Evolutionary conservation across 2,797 vertebrate genomes (phyloP).

Genomic region (Cichlasoma orientale): DNA sequence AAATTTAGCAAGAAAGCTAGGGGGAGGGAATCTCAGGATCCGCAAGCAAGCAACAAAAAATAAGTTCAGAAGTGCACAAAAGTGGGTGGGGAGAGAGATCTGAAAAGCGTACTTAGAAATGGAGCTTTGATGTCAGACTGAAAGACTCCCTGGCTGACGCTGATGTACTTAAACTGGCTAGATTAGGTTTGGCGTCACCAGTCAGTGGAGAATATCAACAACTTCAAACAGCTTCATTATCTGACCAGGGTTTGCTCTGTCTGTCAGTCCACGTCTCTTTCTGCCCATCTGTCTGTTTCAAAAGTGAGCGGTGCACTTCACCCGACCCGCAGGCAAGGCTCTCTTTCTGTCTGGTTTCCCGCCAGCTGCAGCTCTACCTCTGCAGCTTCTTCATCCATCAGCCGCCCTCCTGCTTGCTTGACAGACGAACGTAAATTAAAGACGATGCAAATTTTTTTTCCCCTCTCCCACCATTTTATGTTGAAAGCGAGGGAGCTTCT

Average conservation of each 20-base stretch:
- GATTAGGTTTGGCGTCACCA: slow-evolving; percentile 45
- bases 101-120: slow-evolving; percentile 28
- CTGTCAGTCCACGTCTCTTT: slow-evolving; percentile 19
- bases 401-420: neutral
- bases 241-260: slow-evolving; percentile 23
- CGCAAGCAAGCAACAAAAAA: slow-evolving; percentile 16
- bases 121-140: slow-evolving; percentile 58
- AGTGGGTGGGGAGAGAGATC: neutral
- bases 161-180: slow-evolving; percentile 32
- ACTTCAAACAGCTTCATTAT: slow-evolving; percentile 56
- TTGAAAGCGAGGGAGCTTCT: neutral
- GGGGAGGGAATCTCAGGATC: neutral
- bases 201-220: slow-evolving; percentile 40
- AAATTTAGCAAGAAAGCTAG: slow-evolving; percentile 1
- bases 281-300: slow-evolving; percentile 9
- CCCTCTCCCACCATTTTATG: neutral
- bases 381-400: neutral
- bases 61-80: slow-evolving; percentile 43
- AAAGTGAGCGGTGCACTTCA: slow-evolving; percentile 2
- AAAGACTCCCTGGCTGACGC: slow-evolving; percentile 26
- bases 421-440: neutral
- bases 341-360: neutral
- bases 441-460: slow-evolving; percentile 2
- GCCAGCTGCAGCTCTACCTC: neutral
- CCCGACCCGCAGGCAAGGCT: neutral